phyloP scores from a whole-genome alignment of 2,888 invertebrate genomes.

The Cheilosia urbana region DNA sequence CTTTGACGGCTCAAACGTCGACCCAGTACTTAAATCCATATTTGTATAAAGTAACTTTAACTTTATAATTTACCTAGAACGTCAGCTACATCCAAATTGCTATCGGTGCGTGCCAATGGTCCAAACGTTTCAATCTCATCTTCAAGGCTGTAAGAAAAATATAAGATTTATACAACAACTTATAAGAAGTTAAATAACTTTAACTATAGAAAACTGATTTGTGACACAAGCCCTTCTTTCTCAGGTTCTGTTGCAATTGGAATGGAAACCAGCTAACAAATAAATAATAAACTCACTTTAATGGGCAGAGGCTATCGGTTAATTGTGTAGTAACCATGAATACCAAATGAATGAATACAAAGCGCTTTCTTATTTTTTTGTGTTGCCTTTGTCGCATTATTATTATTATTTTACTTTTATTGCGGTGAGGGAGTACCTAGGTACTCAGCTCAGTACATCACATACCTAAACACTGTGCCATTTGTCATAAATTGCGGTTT shows the following conservation, averaged over 20 bases:
- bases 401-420: constrained; percentile 40
- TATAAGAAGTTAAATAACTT: not conserved
- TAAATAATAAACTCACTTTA: constrained; percentile 19
- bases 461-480: not conserved
- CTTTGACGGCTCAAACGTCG: too few species aligned
- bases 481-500: constrained; percentile 41
- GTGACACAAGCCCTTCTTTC: constrained; percentile 7
- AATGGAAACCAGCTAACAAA: constrained; percentile 12
- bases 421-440: constrained; percentile 4
- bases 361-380: constrained; percentile 1
- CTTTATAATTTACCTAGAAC: constrained; percentile 33
- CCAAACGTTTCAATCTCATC: constrained; percentile 53
- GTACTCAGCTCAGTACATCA: constrained; percentile 25
- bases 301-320: constrained; percentile 25
- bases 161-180: not conserved
- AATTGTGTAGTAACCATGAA: constrained; percentile 51
- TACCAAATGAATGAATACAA: constrained; percentile 47
- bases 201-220: not conserved
- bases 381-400: constrained; percentile 30
- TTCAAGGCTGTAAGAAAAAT: constrained; percentile 47
- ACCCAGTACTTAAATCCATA: too few species aligned
- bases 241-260: not conserved
- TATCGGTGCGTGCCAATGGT: constrained; percentile 28
- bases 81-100: constrained; percentile 27
- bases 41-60: not conserved